These are phyloP conservation scores for Centruroides sculpturatus DNA, from an alignment of 1,140 invertebrate genomes.

Conservation along the genomic window DNA sequence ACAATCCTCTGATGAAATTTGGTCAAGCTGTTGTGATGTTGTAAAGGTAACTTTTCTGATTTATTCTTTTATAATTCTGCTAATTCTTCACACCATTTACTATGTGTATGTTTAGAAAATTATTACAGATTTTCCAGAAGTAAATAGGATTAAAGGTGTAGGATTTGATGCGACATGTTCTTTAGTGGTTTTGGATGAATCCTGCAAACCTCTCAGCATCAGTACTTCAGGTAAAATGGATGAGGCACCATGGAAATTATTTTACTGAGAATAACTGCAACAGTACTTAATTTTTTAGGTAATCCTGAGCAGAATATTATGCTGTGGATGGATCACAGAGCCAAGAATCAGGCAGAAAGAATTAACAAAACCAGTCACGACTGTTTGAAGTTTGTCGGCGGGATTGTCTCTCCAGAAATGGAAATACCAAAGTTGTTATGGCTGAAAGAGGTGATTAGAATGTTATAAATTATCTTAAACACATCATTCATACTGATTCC, in stretches of 20 bases:
- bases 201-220: conserved; percentile 26
- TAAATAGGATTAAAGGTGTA: conserved; percentile 33
- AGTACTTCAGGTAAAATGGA: conserved; percentile 44
- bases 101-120: background rate
- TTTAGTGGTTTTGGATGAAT: conserved; percentile 56
- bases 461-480: too few species aligned
- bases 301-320: conserved; percentile 60
- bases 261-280: background rate
- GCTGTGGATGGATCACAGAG: conserved; percentile 95
- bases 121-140: background rate
- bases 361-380: conserved; percentile 63
- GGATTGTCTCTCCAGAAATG: conserved; percentile 88
- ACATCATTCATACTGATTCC: too few species aligned
- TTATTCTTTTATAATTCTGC: too few species aligned
- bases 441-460: conserved; percentile 47
- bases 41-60: conserved; percentile 42
- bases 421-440: conserved; percentile 89
- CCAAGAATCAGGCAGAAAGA: conserved; percentile 55
- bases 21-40: conserved; percentile 50
- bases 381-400: conserved; percentile 73
- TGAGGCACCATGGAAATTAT: background rate
- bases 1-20: conserved; percentile 85
- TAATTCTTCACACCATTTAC: background rate
- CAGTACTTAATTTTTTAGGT: conserved; percentile 5
- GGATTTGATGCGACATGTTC: conserved; percentile 96